These are phyloP conservation scores for Piaya cayana DNA, from an alignment of 2,113 vertebrate species.

Conservation along the genomic window DNA sequence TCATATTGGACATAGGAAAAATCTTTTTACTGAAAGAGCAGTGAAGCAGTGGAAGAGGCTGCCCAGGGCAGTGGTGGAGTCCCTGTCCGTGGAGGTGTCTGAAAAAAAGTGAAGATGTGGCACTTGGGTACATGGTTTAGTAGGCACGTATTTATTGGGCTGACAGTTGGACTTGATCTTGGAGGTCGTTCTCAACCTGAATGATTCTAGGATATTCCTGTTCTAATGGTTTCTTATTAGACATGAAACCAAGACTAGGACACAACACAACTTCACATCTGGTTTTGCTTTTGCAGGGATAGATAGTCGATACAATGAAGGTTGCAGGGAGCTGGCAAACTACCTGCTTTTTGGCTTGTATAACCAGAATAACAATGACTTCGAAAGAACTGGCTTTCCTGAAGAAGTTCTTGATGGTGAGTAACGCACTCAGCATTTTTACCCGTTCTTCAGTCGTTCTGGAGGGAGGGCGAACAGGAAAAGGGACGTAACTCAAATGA, in stretches of 20 bases:
- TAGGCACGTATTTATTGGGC: too few species aligned
- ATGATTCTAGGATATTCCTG: not conserved
- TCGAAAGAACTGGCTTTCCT: slow-evolving; percentile 86
- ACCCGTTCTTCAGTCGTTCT: not conserved
- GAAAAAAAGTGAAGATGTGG: too few species aligned
- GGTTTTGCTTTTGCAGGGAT: slow-evolving; percentile 83
- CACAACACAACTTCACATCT: fast-evolving
- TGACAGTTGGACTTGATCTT: too few species aligned
- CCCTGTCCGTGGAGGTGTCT: too few species aligned
- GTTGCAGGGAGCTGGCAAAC: slow-evolving; percentile 92
- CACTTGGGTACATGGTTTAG: too few species aligned
- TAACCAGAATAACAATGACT: slow-evolving; percentile 80
- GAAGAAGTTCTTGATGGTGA: slow-evolving; percentile 95
- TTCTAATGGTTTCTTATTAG: not conserved
- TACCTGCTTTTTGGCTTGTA: slow-evolving; percentile 95
- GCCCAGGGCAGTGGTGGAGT: too few species aligned
- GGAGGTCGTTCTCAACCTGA: too few species aligned
- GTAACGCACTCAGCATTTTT: not conserved
- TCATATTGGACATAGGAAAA: too few species aligned
- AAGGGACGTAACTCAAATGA: not conserved
- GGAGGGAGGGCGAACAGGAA: not conserved
- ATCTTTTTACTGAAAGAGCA: too few species aligned
- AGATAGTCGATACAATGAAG: slow-evolving; percentile 95
- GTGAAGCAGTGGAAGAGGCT: too few species aligned
- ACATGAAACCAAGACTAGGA: not conserved